These are phyloP conservation scores for Pseudeuparius sepicola DNA, from an alignment of 2,888 invertebrate genomes.

Conservation along the genomic window DNA sequence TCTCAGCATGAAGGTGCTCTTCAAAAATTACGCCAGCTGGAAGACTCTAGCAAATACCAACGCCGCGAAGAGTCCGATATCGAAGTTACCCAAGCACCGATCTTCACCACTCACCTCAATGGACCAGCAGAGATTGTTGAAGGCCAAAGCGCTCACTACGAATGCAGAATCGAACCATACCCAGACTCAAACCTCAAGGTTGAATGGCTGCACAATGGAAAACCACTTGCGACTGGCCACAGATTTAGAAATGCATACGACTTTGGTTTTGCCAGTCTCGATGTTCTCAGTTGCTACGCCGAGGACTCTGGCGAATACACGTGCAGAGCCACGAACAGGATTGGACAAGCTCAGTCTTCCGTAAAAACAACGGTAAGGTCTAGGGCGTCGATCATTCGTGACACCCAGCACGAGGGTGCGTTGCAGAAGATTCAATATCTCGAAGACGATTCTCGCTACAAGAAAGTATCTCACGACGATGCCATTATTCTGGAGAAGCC, in stretches of 20 bases:
- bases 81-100: conserved; percentile 70
- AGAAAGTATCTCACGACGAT: conserved; percentile 63
- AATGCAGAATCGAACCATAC: conserved; percentile 87
- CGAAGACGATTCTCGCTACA: conserved; percentile 75
- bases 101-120: conserved; percentile 75
- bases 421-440: conserved; percentile 84
- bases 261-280: conserved; percentile 94
- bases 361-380: conserved; percentile 73
- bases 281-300: conserved; percentile 85
- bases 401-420: conserved; percentile 88
- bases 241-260: conserved; percentile 90
- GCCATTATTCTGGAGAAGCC: conserved; percentile 73
- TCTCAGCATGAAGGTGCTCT: conserved; percentile 83
- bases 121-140: conserved; percentile 79
- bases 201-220: conserved; percentile 90
- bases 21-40: conserved; percentile 76
- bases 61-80: conserved; percentile 74
- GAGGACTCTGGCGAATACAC: conserved; percentile 92
- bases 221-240: conserved; percentile 79
- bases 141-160: conserved; percentile 85
- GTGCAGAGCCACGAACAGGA: conserved; percentile 74
- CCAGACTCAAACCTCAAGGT: conserved; percentile 82
- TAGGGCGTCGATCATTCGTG: conserved; percentile 75
- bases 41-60: conserved; percentile 70
- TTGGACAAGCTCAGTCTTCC: conserved; percentile 75